Evolutionary conservation across 2,797 vertebrate species (phyloP).

Genomic region (Amazonetta brasiliensis): DNA sequence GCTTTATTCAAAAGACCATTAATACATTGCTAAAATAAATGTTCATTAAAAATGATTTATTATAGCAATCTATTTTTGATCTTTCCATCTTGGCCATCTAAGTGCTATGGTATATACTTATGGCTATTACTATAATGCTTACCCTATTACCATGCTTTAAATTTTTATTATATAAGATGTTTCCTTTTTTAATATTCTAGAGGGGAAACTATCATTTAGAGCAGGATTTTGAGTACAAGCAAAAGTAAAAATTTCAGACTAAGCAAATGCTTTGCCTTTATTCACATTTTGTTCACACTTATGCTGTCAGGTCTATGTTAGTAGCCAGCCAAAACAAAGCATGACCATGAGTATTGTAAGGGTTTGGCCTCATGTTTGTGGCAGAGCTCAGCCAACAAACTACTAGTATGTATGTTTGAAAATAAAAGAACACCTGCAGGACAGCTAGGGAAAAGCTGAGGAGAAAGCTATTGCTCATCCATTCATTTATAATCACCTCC

Average conservation of each 20-base stretch:
- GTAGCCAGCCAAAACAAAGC: not conserved
- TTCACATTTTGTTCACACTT: not conserved
- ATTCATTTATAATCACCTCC: not conserved
- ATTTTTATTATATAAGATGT: not conserved
- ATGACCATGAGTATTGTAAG: not conserved
- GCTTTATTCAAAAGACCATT: not conserved
- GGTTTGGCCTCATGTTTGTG: not conserved
- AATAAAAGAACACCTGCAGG: not conserved
- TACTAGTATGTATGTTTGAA: not conserved
- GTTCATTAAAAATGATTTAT: not conserved
- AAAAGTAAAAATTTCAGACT: not conserved
- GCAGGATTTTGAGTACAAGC: not conserved
- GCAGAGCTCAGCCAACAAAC: not conserved
- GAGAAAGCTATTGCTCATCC: not conserved
- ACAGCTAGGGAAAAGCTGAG: not conserved
- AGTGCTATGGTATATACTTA: not conserved
- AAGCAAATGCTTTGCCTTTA: not conserved
- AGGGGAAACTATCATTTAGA: not conserved
- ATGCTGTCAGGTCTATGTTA: not conserved
- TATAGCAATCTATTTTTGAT: not conserved
- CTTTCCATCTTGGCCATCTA: not conserved
- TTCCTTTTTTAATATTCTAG: not conserved
- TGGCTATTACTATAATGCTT: not conserved
- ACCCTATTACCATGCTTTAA: not conserved
- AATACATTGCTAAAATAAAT: not conserved